These are phyloP conservation scores for Anolis sagrei DNA, from an alignment of 2,113 vertebrate species.

Conservation along the genomic window DNA sequence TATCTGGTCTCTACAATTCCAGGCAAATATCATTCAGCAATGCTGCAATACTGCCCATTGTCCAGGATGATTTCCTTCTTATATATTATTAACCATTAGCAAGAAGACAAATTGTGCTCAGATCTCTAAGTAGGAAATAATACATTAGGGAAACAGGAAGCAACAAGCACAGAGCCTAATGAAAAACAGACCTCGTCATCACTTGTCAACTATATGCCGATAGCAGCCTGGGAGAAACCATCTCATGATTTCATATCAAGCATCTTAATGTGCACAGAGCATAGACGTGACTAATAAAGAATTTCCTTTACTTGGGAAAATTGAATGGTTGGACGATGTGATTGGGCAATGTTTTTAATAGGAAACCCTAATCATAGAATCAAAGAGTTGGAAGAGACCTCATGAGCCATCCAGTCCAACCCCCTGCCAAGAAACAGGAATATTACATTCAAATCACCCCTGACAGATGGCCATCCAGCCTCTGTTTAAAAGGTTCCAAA, in stretches of 20 bases:
- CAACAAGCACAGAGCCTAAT: constrained; percentile 2
- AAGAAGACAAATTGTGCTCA: not conserved
- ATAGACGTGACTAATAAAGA: not conserved
- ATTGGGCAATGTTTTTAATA: too few species aligned
- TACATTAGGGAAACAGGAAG: constrained; percentile 5
- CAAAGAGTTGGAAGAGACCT: too few species aligned
- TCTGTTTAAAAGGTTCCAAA: too few species aligned
- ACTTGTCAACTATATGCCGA: not conserved
- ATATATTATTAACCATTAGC: constrained; percentile 17
- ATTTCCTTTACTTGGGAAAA: not conserved
- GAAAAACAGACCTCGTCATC: constrained; percentile 13
- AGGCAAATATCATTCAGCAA: not conserved
- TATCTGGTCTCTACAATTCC: not conserved
- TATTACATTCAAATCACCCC: too few species aligned
- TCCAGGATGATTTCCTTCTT: constrained; percentile 4
- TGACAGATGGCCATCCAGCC: too few species aligned
- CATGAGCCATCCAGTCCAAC: too few species aligned
- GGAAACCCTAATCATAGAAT: too few species aligned
- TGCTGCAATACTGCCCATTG: not conserved
- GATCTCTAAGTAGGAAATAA: not conserved
- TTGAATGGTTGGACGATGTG: too few species aligned
- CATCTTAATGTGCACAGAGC: not conserved
- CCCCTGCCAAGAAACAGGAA: too few species aligned
- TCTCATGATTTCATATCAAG: not conserved
- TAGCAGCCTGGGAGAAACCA: not conserved